phyloP scores from a whole-genome alignment of 2,113 vertebrate species.

The Sisor rabdophorus region DNA sequence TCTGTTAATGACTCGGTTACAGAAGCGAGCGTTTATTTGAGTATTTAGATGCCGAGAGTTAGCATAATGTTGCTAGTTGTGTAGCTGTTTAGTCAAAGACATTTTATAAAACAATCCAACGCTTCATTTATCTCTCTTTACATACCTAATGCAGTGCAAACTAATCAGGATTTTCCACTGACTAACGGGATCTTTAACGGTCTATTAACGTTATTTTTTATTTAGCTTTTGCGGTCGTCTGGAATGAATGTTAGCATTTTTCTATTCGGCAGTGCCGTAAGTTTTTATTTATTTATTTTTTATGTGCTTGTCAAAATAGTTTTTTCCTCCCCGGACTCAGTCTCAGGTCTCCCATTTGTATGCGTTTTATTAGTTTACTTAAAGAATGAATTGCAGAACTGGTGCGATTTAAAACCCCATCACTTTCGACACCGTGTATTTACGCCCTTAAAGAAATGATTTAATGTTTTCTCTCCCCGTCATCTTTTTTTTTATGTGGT shows the following conservation, averaged over 20 bases:
- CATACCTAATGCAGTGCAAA: too few species aligned
- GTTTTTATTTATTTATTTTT: neutral
- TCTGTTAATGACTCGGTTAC: too few species aligned
- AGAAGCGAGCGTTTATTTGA: neutral
- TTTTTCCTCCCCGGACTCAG: neutral
- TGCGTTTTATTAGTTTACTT: neutral
- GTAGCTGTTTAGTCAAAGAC: neutral
- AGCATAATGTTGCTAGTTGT: neutral
- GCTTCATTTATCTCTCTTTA: neutral
- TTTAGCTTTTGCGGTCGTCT: neutral
- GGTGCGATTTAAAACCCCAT: neutral
- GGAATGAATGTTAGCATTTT: neutral
- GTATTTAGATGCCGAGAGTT: neutral
- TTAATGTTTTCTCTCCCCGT: too few species aligned
- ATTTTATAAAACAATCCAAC: neutral
- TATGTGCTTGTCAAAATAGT: neutral
- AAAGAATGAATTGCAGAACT: neutral
- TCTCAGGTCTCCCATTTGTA: neutral
- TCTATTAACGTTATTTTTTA: neutral
- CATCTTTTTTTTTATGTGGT: too few species aligned
- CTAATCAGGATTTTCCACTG: too few species aligned
- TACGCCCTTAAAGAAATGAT: neutral
- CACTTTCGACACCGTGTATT: neutral
- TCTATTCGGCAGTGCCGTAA: neutral
- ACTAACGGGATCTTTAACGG: neutral